Base-by-base conservation (phyloP, 2,888 invertebrate species). In the Netelia virgata region DNA sequence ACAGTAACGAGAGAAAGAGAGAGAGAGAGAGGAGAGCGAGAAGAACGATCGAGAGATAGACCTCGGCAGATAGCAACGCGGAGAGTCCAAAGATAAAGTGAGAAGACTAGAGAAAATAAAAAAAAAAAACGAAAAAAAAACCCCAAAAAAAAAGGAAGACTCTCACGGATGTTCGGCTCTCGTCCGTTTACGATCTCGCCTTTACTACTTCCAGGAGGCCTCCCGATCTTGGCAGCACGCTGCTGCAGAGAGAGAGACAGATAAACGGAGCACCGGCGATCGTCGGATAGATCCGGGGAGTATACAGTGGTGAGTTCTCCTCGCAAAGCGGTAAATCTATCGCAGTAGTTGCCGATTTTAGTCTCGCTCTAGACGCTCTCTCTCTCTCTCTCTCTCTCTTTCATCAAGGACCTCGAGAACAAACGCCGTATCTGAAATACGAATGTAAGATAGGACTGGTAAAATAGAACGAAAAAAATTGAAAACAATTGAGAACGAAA, bases 151-250 rank as follows among this genome's bases (percentile, higher is more conserved):
- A 70, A 59, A 75, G 11, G 41, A 66, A 70, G 53, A 75, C 55
- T 80, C 75, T 72, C 79, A 68, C 77, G 82, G 79, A 75, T 69
- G 83, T 83, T 78, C 64, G 82, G 76, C 20, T 70, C 55, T 18
- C 64, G 72, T 75, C 64, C 64, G 73, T 75, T 82, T 81, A 75
- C 83, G 81, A 83, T 83, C 76, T 63, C 66, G 81, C 36, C 59
- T 83, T 86, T 84, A 84, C 75, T 73, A 61, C 66, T 77, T 72
- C 75, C 61, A 76, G 70, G 74, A 72, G 81, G 81, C 69, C 5
- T 18, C 20, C 18, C 11, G 63, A 53, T 66, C 75, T 63, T 69
- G 28, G 57, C 66, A 43, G 61, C 23, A 57, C n/a, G 53, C 14
- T 69, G 36, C 36, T 36, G 36, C 23, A 23, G 23, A 57, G 18